Conservation (phyloP, 2,797 vertebrate genomes). For the Myioborus melanocephalus region DNA sequence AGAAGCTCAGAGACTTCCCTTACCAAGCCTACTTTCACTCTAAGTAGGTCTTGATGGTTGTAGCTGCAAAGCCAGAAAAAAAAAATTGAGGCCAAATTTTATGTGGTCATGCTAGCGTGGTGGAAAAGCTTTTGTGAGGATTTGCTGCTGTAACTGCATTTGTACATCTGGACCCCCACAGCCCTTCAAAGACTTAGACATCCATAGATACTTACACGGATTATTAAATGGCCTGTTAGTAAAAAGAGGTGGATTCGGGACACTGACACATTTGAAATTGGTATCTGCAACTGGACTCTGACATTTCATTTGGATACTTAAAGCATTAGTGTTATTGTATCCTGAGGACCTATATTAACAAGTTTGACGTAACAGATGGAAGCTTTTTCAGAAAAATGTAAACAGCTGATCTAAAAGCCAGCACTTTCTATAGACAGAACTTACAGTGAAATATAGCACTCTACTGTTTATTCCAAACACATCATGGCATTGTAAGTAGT, state of each 20-base stretch:
- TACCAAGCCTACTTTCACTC: constrained; percentile 19
- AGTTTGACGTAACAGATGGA: constrained; percentile 71
- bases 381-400: constrained; percentile 69
- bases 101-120: constrained; percentile 6
- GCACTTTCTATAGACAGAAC: constrained; percentile 61
- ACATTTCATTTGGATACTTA: constrained; percentile 67
- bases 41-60: constrained; percentile 31
- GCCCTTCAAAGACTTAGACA: constrained; percentile 46
- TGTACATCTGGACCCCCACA: constrained; percentile 65
- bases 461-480: constrained; percentile 56
- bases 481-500: neutral
- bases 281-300: constrained; percentile 41
- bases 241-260: constrained; percentile 69
- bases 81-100: constrained; percentile 30
- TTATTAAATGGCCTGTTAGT: constrained; percentile 66
- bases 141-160: constrained; percentile 60
- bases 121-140: constrained; percentile 60
- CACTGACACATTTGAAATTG: constrained; percentile 47
- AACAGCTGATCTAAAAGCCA: constrained; percentile 64
- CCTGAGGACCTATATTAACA: constrained; percentile 64
- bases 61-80: neutral
- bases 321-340: constrained; percentile 70
- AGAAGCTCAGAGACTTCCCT: neutral
- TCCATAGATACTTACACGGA: constrained; percentile 37
- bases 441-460: constrained; percentile 52